phyloP scores from a whole-genome alignment of 2,888 invertebrate species.

The Caenorhabditis sp. region DNA sequence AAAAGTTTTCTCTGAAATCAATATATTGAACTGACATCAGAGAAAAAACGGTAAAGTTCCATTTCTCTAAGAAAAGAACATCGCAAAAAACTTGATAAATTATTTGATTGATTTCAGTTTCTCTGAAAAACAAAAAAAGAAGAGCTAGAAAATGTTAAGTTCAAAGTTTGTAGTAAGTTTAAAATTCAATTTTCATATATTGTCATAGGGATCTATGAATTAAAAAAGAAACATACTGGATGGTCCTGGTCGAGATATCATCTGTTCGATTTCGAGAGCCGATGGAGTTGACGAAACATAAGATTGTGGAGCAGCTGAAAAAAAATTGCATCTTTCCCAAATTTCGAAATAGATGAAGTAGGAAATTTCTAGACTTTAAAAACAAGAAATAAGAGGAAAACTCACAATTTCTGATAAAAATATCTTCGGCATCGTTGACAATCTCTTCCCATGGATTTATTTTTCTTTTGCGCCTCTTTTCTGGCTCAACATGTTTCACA shows the following conservation, averaged over 20 bases:
- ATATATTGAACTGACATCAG: background rate
- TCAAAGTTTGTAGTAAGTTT: too few species aligned
- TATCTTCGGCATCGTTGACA: background rate
- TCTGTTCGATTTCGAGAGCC: background rate
- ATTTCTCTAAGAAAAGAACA: too few species aligned
- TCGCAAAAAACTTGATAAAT: too few species aligned
- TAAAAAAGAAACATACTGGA: background rate
- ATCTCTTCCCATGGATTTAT: slow-evolving; percentile 4
- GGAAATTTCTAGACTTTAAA: too few species aligned
- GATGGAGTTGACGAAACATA: background rate
- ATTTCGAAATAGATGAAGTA: too few species aligned
- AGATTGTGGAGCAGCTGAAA: background rate
- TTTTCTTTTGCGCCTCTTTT: background rate
- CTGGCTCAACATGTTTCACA: background rate
- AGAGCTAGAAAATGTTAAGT: too few species aligned
- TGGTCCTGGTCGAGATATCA: background rate
- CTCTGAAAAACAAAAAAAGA: too few species aligned
- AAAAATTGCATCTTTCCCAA: background rate
- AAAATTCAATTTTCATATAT: too few species aligned
- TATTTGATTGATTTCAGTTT: too few species aligned
- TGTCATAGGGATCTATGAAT: background rate
- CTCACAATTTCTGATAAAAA: background rate
- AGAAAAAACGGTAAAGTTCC: too few species aligned
- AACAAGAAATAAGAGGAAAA: background rate
- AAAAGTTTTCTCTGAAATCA: background rate